Evolutionary conservation across 2,113 vertebrate genomes (phyloP).

Genomic region (Labrus mixtus): DNA sequence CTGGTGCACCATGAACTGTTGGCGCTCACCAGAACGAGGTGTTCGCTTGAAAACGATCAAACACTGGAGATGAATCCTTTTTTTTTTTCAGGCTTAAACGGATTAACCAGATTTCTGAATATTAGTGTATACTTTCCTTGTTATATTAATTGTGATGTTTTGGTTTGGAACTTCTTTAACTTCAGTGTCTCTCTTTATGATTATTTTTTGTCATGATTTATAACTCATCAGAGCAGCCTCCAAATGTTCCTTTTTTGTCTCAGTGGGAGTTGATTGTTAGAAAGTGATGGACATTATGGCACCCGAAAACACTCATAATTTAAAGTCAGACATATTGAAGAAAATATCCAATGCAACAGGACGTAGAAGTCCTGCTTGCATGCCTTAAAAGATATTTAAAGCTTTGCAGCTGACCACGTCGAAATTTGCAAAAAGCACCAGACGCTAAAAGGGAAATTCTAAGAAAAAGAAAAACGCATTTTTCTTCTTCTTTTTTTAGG

Average conservation of each 20-base stretch:
- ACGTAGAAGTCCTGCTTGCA: slow-evolving; percentile 72
- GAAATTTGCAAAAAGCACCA: slow-evolving; percentile 72
- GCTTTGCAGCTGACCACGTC: slow-evolving; percentile 73
- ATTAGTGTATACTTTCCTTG: slow-evolving; percentile 80
- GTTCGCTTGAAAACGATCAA: slow-evolving; percentile 63
- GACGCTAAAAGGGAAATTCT: slow-evolving; percentile 73
- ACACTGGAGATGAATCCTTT: slow-evolving; percentile 75
- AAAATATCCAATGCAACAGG: slow-evolving; percentile 70
- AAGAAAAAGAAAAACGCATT: slow-evolving; percentile 50
- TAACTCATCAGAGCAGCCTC: slow-evolving; percentile 71
- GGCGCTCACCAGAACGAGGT: slow-evolving; percentile 67
- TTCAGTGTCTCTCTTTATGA: slow-evolving; percentile 71
- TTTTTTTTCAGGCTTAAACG: slow-evolving; percentile 71
- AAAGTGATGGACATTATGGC: slow-evolving; percentile 53
- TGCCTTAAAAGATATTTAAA: slow-evolving; percentile 70
- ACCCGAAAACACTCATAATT: slow-evolving; percentile 59
- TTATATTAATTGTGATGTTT: slow-evolving; percentile 78
- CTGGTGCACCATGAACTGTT: slow-evolving; percentile 73
- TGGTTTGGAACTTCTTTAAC: slow-evolving; percentile 73
- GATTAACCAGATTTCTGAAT: slow-evolving; percentile 81
- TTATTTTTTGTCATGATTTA: slow-evolving; percentile 46
- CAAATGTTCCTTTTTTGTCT: slow-evolving; percentile 32
- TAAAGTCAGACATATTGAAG: slow-evolving; percentile 60
- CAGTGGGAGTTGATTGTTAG: slow-evolving; percentile 55
- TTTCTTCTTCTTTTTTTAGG: slow-evolving; percentile 23